These are phyloP conservation scores for Oceanodroma leucorhoa DNA, from an alignment of 2,797 vertebrate genomes.

Conservation along the genomic window DNA sequence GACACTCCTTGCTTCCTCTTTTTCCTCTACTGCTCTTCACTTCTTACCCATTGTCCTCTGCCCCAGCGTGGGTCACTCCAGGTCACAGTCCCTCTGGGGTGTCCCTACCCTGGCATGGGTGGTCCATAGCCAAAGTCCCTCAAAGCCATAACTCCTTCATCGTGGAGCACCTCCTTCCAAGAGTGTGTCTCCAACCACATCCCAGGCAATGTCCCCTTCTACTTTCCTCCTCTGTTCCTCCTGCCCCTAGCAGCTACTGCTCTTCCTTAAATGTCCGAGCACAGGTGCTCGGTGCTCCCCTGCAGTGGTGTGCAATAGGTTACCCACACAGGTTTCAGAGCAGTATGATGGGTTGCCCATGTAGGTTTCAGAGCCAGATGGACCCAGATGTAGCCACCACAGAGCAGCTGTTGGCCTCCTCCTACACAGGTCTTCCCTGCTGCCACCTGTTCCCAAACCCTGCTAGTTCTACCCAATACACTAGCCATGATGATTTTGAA, in stretches of 20 bases:
- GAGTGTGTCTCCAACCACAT: not conserved
- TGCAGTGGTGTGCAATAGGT: not conserved
- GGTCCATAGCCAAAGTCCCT: not conserved
- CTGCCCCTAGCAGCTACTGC: not conserved
- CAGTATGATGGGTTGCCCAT: not conserved
- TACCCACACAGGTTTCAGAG: not conserved
- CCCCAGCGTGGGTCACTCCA: not conserved
- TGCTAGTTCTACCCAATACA: not conserved
- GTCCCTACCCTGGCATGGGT: not conserved
- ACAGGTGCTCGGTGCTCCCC: not conserved
- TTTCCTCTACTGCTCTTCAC: not conserved
- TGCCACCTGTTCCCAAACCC: not conserved
- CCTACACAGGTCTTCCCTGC: not conserved
- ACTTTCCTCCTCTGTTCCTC: not conserved
- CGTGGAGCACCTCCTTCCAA: not conserved
- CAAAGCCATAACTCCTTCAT: not conserved
- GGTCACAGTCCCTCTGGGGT: not conserved
- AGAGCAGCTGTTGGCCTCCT: not conserved
- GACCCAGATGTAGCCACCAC: not conserved
- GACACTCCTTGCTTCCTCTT: not conserved
- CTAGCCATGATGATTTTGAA: not conserved
- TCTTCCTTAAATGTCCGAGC: not conserved
- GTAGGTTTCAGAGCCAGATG: not conserved
- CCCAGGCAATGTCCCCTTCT: not conserved
- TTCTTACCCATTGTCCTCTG: not conserved